phyloP scores from a whole-genome alignment of 2,797 vertebrate species.

The Chelon auratus region DNA sequence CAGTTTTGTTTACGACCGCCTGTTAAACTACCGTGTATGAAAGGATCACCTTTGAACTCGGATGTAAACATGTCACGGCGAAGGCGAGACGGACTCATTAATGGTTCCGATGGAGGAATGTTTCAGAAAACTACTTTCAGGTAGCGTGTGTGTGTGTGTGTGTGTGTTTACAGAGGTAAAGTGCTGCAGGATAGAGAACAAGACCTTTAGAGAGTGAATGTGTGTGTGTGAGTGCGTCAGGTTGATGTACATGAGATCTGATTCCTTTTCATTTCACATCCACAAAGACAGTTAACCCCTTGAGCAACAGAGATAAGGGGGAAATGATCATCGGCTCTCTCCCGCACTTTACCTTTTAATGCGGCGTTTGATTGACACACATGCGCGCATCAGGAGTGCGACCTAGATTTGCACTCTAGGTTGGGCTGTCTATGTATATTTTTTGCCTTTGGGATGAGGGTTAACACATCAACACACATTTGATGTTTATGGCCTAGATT shows the following conservation, averaged over 20 bases:
- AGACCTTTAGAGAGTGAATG: not conserved
- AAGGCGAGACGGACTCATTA: slow-evolving; percentile 2
- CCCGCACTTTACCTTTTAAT: slow-evolving; percentile 58
- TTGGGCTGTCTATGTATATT: slow-evolving; percentile 34
- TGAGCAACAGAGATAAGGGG: slow-evolving; percentile 48
- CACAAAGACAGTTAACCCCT: slow-evolving; percentile 55
- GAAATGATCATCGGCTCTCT: slow-evolving; percentile 45
- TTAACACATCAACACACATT: slow-evolving; percentile 32
- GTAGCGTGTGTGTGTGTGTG: slow-evolving; percentile 23
- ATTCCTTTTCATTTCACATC: slow-evolving; percentile 52
- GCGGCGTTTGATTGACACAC: slow-evolving; percentile 53
- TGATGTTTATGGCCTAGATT: slow-evolving; percentile 42
- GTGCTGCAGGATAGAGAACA: slow-evolving; percentile 18
- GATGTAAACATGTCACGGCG: slow-evolving; percentile 23
- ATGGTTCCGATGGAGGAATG: slow-evolving; percentile 5
- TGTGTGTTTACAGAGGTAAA: slow-evolving; percentile 32
- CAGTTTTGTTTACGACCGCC: slow-evolving; percentile 6
- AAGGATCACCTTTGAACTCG: slow-evolving; percentile 28
- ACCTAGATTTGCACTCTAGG: slow-evolving; percentile 63
- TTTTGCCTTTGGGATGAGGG: slow-evolving; percentile 36
- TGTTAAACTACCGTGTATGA: slow-evolving; percentile 6
- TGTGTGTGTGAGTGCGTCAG: slow-evolving; percentile 28
- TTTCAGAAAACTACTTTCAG: slow-evolving; percentile 16
- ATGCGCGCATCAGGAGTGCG: slow-evolving; percentile 21
- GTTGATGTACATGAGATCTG: slow-evolving; percentile 66